Percentiles rank a stretch among this genome's conserved stretches.
Evolutionary conservation across 2,797 vertebrate species (phyloP).

Genomic region (Cossypha heuglini): DNA sequence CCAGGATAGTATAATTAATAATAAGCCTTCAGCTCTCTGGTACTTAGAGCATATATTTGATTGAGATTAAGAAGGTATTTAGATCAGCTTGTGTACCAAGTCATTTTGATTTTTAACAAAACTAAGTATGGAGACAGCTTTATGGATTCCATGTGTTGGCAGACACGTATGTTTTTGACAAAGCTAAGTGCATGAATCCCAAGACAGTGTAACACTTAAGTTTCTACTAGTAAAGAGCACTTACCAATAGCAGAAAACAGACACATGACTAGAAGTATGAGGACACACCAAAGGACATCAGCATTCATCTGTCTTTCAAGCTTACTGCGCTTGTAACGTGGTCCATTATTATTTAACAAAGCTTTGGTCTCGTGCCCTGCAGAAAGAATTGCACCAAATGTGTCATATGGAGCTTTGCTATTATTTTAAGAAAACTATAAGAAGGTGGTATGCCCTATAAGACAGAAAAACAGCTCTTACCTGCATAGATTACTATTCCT

Average conservation of each 20-base stretch:
- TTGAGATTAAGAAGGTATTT: not conserved
- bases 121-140: not conserved
- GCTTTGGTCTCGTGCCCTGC: slow-evolving; percentile 98
- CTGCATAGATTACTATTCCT: slow-evolving; percentile 96
- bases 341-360: slow-evolving; percentile 95
- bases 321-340: slow-evolving; percentile 95
- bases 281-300: slow-evolving; percentile 94
- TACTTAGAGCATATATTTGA: not conserved
- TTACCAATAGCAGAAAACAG: slow-evolving; percentile 92
- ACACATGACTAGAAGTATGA: slow-evolving; percentile 94
- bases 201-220: not conserved
- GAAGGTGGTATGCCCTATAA: not conserved
- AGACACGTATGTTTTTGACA: not conserved
- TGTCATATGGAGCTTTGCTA: not conserved
- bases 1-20: not conserved
- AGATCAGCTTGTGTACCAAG: not conserved
- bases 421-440: not conserved
- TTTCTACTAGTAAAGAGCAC: slow-evolving; percentile 43
- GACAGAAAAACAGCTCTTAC: slow-evolving; percentile 61
- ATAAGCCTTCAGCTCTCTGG: not conserved
- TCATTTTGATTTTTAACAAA: not conserved
- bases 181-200: not conserved
- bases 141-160: not conserved
- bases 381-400: slow-evolving; percentile 1
- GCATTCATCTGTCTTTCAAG: slow-evolving; percentile 96